Base-by-base conservation (phyloP, 2,113 vertebrate genomes). In the Cyprinodon tularosa region DNA sequence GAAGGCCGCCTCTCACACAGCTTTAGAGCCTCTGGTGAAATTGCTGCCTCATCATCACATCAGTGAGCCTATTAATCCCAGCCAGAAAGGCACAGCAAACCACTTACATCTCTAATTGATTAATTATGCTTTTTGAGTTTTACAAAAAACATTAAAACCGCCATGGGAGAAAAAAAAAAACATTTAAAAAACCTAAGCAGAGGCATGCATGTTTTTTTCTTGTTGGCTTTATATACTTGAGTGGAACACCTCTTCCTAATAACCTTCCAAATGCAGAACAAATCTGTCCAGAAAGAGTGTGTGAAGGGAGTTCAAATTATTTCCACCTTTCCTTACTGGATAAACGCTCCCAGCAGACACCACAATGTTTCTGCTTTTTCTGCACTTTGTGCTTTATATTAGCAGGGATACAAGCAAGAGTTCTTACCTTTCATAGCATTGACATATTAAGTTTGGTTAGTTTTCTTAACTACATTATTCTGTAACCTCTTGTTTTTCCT, bases 61-160 rank as follows among this genome's bases (percentile, higher is more conserved):
- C 74, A 88, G 78, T 66, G 64, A 63, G 22, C 68, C 85, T 79
- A 88, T 90, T 90, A 88, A 85, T 84, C 81, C 66, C 73, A 65
- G 79, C 71, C 61, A 44, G 39, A 64, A 66, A 71, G 77, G 75
- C 73, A 80, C 87, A 83, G 76, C 45, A 72, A 80, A 63, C 64
- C 83, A 80, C 76, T 78, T 72, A 62, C 50, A 68, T 68, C 71
- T 78, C 40, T 83, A 86, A 87, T 83, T 83, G 72, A 87, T 90
- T 80, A 82, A 84, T 87, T 62, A 87, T 78, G 74, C 72, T 42
- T 6, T 12, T 53, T 83, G 72, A 81, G 68, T 81, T 72, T 69
- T 0, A 29, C 57, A 66, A 77, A 79, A 76, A 48, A 78, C 64
- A 57, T 82, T 81, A 20, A 44, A 73, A 72, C 72, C 48, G 12